phyloP scores from a whole-genome alignment of 2,797 vertebrate genomes.

The Hipposideros larvatus region DNA sequence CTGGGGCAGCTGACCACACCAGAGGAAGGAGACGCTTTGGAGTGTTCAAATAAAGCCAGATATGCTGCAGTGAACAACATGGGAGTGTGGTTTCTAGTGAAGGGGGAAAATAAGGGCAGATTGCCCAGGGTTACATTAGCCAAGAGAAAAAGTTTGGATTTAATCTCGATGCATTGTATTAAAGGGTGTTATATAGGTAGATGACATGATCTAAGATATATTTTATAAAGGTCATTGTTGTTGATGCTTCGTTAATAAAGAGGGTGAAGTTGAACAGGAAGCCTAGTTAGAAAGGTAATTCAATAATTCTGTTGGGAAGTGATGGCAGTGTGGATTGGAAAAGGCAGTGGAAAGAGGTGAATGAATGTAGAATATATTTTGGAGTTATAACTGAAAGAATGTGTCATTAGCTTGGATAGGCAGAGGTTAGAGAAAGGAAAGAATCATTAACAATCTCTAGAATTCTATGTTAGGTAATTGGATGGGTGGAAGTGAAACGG shows the following conservation, averaged over 20 bases:
- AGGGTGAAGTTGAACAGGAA: not conserved
- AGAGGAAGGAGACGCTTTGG: not conserved
- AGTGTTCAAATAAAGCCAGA: not conserved
- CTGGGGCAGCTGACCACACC: not conserved
- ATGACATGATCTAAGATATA: not conserved
- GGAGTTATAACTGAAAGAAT: not conserved
- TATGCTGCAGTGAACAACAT: not conserved
- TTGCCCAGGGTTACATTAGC: not conserved
- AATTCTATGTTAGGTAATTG: slow-evolving; percentile 21
- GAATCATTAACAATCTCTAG: not conserved
- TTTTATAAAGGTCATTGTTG: not conserved
- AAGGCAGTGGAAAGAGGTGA: not conserved
- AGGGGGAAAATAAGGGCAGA: not conserved
- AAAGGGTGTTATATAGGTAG: not conserved
- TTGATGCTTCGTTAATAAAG: not conserved
- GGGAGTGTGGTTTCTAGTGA: not conserved
- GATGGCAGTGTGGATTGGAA: not conserved
- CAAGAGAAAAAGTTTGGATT: not conserved
- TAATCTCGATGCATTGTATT: not conserved
- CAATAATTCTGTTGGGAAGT: not conserved
- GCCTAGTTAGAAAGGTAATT: not conserved
- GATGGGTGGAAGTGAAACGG: not conserved
- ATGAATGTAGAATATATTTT: not conserved
- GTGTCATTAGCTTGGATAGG: not conserved
- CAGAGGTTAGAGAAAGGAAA: not conserved